These are phyloP conservation scores for Threskiornis aethiopicus DNA, from an alignment of 2,797 vertebrate species.

Conservation along the genomic window DNA sequence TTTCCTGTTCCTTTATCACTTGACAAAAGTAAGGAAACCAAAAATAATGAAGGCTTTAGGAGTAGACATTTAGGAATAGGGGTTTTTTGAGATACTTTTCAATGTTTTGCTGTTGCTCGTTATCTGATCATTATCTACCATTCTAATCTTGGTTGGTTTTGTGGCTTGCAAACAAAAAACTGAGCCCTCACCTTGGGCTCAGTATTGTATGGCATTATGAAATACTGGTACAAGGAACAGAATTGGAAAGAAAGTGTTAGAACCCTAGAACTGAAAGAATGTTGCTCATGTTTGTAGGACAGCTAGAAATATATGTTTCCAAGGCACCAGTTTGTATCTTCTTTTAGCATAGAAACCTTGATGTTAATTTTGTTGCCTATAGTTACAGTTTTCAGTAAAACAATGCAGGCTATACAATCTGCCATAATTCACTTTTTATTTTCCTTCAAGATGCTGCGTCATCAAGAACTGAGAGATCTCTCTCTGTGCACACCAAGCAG, in stretches of 20 bases:
- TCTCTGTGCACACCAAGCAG: slow-evolving; percentile 54
- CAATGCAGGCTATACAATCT: not conserved
- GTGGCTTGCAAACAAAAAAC: not conserved
- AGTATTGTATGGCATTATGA: not conserved
- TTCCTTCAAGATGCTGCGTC: slow-evolving; percentile 62
- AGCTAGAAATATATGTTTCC: not conserved
- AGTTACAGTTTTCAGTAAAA: not conserved
- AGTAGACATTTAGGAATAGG: not conserved
- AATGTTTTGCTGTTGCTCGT: not conserved
- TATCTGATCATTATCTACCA: not conserved
- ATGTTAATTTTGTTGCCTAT: not conserved
- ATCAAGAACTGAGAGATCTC: slow-evolving; percentile 46
- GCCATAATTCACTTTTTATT: slow-evolving; percentile 21
- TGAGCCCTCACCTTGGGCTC: not conserved
- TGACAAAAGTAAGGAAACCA: not conserved
- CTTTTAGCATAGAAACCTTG: not conserved
- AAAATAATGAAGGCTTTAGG: not conserved
- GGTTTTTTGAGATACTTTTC: not conserved
- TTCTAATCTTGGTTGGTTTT: not conserved
- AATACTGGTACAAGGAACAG: not conserved
- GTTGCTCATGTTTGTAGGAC: not conserved
- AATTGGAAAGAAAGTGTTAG: not conserved
- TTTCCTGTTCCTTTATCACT: not conserved
- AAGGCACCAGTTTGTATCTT: not conserved
- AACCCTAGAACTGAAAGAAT: not conserved